These are phyloP conservation scores for Neolamprologus ventralis DNA, from an alignment of 2,113 vertebrate species.

Conservation along the genomic window DNA sequence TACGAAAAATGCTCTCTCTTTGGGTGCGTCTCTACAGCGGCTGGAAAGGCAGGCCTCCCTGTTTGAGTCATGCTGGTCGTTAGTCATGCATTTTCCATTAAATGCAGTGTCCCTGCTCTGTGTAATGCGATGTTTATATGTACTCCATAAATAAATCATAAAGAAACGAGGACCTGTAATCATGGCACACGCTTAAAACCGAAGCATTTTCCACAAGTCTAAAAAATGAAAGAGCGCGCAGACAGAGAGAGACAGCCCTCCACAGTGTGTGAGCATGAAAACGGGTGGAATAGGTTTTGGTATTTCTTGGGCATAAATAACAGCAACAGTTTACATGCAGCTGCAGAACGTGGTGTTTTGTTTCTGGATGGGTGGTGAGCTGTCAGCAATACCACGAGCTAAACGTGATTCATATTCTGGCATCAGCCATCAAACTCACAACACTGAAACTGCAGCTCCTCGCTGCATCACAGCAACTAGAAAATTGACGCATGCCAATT, in stretches of 20 bases:
- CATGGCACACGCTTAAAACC: not conserved
- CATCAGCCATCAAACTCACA: slow-evolving; percentile 26
- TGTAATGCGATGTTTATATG: not conserved
- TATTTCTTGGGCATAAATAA: slow-evolving; percentile 20
- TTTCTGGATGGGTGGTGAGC: slow-evolving; percentile 32
- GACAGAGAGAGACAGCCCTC: not conserved
- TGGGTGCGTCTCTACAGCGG: not conserved
- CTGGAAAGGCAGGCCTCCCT: not conserved
- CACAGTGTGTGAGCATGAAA: slow-evolving; percentile 17
- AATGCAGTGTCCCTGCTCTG: not conserved
- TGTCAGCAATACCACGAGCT: slow-evolving; percentile 17
- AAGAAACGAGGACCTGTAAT: not conserved
- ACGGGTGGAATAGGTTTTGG: not conserved
- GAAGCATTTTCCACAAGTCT: not conserved
- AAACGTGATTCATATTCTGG: slow-evolving; percentile 32
- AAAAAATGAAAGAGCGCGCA: not conserved
- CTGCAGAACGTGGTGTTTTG: slow-evolving; percentile 26
- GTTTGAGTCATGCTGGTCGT: not conserved
- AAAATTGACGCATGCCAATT: not conserved
- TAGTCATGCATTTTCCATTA: not conserved
- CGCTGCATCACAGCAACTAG: not conserved
- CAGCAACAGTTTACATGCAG: slow-evolving; percentile 21
- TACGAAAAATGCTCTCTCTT: not conserved
- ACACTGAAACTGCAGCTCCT: slow-evolving; percentile 20
- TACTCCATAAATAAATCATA: not conserved